Conservation (phyloP, 2,888 invertebrate genomes). For the Branchipolynoe longqiensis region DNA sequence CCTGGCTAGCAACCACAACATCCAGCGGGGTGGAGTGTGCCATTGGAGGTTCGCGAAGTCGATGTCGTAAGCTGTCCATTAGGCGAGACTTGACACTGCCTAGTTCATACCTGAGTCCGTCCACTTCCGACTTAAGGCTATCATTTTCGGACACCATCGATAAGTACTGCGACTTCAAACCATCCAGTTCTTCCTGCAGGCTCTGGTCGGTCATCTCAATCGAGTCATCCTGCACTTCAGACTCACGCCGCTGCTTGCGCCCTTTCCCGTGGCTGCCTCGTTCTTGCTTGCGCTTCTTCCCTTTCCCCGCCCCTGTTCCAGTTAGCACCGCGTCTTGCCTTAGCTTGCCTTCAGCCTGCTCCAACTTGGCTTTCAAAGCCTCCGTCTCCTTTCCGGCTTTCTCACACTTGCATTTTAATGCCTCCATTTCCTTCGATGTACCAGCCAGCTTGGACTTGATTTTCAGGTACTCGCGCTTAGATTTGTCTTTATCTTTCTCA, state of each 20-base stretch:
- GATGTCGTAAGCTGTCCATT: conserved; percentile 37
- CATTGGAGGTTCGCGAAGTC: conserved; percentile 40
- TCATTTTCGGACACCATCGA: conserved; percentile 42
- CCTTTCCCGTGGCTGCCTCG: background rate
- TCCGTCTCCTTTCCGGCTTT: conserved; percentile 38
- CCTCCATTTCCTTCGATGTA: conserved; percentile 39
- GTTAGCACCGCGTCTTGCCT: conserved; percentile 3
- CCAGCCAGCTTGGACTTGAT: conserved; percentile 19
- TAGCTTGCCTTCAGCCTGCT: conserved; percentile 11
- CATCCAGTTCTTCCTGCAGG: conserved; percentile 18
- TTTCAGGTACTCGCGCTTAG: conserved; percentile 43
- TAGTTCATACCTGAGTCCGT: conserved; percentile 38
- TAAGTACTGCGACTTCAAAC: background rate
- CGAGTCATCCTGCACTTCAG: conserved; percentile 12
- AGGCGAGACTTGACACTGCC: conserved; percentile 37
- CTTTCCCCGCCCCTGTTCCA: background rate
- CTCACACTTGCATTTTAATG: conserved; percentile 6
- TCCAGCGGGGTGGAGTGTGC: conserved; percentile 38
- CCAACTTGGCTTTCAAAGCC: conserved; percentile 17
- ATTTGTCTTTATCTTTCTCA: conserved; percentile 47
- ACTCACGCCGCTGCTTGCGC: conserved; percentile 19
- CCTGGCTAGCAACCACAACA: background rate
- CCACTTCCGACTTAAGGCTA: conserved; percentile 46
- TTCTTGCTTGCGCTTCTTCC: conserved; percentile 18
- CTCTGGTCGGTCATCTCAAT: conserved; percentile 41